These are phyloP conservation scores for Drosophila arizonae DNA, from an alignment of 1,140 invertebrate species.

Conservation along the genomic window DNA sequence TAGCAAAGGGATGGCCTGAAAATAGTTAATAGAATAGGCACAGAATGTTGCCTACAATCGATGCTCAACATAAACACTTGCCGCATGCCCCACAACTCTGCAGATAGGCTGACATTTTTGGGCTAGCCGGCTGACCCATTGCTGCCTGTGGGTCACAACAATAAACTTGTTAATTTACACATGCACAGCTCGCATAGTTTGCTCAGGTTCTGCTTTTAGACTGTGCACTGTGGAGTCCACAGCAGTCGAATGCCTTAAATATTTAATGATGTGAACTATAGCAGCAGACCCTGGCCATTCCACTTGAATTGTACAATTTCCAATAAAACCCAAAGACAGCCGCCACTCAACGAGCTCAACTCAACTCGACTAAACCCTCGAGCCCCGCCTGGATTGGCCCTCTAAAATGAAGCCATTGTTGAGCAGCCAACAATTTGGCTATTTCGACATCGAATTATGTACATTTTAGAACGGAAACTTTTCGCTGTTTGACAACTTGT, in stretches of 20 bases:
- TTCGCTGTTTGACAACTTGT: slow-evolving; percentile 47
- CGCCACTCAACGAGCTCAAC: neutral
- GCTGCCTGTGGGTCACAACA: slow-evolving; percentile 40
- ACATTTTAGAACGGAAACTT: slow-evolving; percentile 43
- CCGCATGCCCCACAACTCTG: neutral
- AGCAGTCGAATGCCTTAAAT: slow-evolving; percentile 40
- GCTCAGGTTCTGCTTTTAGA: slow-evolving; percentile 11
- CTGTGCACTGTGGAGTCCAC: neutral
- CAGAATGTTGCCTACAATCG: slow-evolving; percentile 18
- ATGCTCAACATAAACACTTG: slow-evolving; percentile 25
- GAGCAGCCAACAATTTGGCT: slow-evolving; percentile 41
- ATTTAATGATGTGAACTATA: slow-evolving; percentile 47
- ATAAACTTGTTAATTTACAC: slow-evolving; percentile 55
- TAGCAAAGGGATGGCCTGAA: slow-evolving; percentile 27
- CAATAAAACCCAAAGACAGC: slow-evolving; percentile 17
- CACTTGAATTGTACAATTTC: slow-evolving; percentile 11
- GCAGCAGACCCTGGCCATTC: slow-evolving; percentile 19
- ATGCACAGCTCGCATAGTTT: slow-evolving; percentile 13
- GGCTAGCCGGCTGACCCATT: slow-evolving; percentile 33
- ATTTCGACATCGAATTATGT: slow-evolving; percentile 54
- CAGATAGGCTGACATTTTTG: slow-evolving; percentile 11
- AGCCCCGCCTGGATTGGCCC: slow-evolving; percentile 9
- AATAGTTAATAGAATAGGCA: neutral
- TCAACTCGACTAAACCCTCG: neutral
- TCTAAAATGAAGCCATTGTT: slow-evolving; percentile 30